Evolutionary conservation across 2,888 invertebrate species (phyloP).

Genomic region (Agonopterix heracliana): DNA sequence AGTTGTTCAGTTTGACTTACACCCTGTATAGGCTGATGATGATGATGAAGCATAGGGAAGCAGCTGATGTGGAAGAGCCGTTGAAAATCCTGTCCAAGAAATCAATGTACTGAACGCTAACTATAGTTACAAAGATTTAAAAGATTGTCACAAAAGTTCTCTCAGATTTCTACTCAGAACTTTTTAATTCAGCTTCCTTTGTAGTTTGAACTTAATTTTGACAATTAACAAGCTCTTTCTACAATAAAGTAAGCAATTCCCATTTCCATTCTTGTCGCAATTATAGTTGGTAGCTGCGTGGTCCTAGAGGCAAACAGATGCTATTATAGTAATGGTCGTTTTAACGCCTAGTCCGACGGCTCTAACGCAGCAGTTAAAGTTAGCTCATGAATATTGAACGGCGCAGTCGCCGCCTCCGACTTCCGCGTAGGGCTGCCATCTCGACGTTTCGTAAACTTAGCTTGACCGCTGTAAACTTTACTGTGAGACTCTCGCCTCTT

Average conservation of each 20-base stretch:
- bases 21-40: no score
- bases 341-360: slow-evolving; percentile 44
- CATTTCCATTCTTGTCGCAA: slow-evolving; percentile 8
- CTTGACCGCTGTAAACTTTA: slow-evolving; percentile 1
- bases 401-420: slow-evolving; percentile 25
- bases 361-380: slow-evolving; percentile 40
- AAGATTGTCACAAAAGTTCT: no score
- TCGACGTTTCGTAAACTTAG: slow-evolving; percentile 1
- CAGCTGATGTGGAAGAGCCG: no score
- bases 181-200: no score
- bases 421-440: slow-evolving; percentile 1
- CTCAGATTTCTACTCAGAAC: no score
- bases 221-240: no score
- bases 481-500: background rate
- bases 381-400: slow-evolving; percentile 67
- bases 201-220: no score
- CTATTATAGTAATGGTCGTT: slow-evolving; percentile 47
- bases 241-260: background rate
- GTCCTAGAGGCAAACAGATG: slow-evolving; percentile 26
- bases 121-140: no score
- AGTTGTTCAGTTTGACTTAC: no score
- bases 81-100: no score
- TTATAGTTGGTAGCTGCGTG: slow-evolving; percentile 9
- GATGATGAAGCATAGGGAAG: no score
- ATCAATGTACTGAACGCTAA: no score